Base-by-base conservation (phyloP, 2,797 vertebrate species). In the Clarias fuscus region DNA sequence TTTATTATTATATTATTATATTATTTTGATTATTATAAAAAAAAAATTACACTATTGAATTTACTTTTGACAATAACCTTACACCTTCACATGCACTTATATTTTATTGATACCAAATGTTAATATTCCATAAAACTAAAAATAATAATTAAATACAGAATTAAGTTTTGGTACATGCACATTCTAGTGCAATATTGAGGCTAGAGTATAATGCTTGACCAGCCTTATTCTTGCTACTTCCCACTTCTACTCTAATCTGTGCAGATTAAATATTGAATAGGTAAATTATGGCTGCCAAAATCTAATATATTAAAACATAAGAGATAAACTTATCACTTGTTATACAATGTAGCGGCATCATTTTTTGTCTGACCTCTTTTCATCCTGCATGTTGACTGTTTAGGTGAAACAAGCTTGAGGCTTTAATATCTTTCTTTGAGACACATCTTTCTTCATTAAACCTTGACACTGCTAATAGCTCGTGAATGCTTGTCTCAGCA, bases 401-500 rank as follows among this genome's bases (percentile, higher is more conserved):
- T 56, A 37, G 72, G 37, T 27, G 33, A 85, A 37, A 86, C 56
- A n/a, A 80, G 30, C 64, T 53, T 18, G 33, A 59, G 83, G 58
- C 83, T 73, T 84, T 87, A 82, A 76, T 80, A 84, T 82, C 48
- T 58, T 20, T 30, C 70, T 71, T 15, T 64, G 24, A 85, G 53
- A 62, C 18, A 82, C 76, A 89, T 88, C 77, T 75, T 70, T 90
- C 85, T 86, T 88, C 81, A 88, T 90, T 87, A 88, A 75, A 59
- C 30, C 64, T 53, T 53, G 83, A 71, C 64, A 72, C 59, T 59
- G 84, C 73, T 88, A 89, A 88, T 88, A 85, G 84, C 83, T 86
- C 76, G 85, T 81, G 75, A 84, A 82, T 64, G 85, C 85, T 88
- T 85, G 86, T 88, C 83, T 88, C 86, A 89, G 89, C 89, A 88